Evolutionary conservation across 1,140 invertebrate genomes (phyloP), one percentile per base, ranked within the genome.

Genomic region (Trinorchestia longiramus): DNA sequence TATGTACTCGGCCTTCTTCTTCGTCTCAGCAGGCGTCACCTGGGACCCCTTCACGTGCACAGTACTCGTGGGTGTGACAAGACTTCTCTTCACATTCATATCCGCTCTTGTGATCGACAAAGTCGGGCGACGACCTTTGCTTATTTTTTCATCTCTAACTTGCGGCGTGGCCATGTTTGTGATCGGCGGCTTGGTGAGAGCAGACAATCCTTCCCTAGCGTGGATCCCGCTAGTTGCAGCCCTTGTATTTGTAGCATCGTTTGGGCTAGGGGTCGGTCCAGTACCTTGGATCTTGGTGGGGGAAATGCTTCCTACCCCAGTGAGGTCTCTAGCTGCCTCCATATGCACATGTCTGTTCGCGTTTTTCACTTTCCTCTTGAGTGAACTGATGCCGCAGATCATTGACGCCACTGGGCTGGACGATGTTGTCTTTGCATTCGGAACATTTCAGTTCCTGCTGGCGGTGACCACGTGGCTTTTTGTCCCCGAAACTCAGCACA

Each of bases 291-390:
- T 95, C n/a, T 44, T 96, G 28, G 62, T 96, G 15, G 96, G 96
- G 19, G 96, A 96, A 41, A 95, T 96, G 45, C 47, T 96, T 36
- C 96, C 96, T 15, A 96, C 96, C 0, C 96, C 96, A 36, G 96
- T 96, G 8, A 42, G 96, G 62, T 77, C 91, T 41, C 28, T 96
- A 28, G 88, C 91, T 15, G 57, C 91, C 28, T 94, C 96, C n/a
- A 96, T 96, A 11, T 94, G 90, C 42, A 95, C 57, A 15, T 57
- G 53, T 42, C 44, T 94, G 15, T 96, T 96, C 40, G 47, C 90
- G 19, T 41, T 95, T 6, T 57, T 95, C 41, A 43, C 95, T 42
- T 96, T 87, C 47, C 96, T 95, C 43, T 45, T 95, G 1, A 87
- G 87, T 43, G 87, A 77, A 42, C 42, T 95, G 0, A 45, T 95